phyloP scores from a whole-genome alignment of 2,113 vertebrate genomes.

The Thalassoma bifasciatum region DNA sequence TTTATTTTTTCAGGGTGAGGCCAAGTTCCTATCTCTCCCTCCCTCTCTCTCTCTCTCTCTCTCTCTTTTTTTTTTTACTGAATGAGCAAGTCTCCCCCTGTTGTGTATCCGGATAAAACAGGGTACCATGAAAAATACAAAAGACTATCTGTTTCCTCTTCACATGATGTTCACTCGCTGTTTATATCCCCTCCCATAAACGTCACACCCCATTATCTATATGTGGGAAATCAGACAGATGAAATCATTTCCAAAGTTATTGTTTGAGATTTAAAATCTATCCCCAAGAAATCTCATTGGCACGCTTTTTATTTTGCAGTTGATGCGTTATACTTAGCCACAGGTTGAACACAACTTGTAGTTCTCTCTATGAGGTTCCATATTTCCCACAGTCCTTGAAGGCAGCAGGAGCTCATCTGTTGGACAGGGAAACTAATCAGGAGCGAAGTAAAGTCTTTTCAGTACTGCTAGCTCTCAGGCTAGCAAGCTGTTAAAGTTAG shows the following conservation, averaged over 20 bases:
- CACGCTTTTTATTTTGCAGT: not conserved
- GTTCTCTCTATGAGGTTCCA: accelerated
- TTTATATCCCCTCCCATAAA: constrained; percentile 41
- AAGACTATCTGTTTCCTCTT: not conserved
- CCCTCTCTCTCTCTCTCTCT: too few species aligned
- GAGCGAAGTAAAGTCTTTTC: constrained; percentile 72
- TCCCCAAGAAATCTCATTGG: not conserved
- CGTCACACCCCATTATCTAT: constrained; percentile 53
- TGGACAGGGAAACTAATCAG: constrained; percentile 78
- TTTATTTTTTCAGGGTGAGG: too few species aligned
- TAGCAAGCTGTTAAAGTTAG: constrained; percentile 51
- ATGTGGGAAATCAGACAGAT: not conserved
- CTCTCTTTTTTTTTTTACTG: too few species aligned
- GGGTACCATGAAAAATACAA: not conserved
- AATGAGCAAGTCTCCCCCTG: too few species aligned
- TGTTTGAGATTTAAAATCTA: too few species aligned
- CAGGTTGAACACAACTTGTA: too few species aligned
- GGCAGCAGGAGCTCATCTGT: constrained; percentile 76
- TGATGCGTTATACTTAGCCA: not conserved
- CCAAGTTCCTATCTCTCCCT: too few species aligned
- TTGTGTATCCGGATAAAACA: too few species aligned
- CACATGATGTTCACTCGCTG: not conserved
- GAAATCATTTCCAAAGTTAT: not conserved
- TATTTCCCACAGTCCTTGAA: constrained; percentile 44
- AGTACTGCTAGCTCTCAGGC: constrained; percentile 52